These are phyloP conservation scores for Procavia capensis DNA, from an alignment of 2,113 vertebrate genomes.

Conservation along the genomic window DNA sequence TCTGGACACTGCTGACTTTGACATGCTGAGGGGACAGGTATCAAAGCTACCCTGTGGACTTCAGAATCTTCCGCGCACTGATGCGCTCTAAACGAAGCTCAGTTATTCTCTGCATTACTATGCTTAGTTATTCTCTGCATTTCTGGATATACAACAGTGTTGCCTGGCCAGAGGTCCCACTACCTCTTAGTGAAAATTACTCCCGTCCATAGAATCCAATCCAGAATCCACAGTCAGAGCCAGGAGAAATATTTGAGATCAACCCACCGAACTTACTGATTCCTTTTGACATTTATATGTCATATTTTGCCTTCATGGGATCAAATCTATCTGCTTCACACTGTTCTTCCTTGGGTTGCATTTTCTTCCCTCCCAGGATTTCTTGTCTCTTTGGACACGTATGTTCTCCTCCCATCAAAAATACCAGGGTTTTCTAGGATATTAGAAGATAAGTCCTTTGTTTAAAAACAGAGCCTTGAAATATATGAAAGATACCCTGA, in stretches of 20 bases:
- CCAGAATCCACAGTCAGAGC: background rate
- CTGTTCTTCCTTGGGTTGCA: background rate
- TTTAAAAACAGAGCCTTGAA: slow-evolving; percentile 19
- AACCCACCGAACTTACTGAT: background rate
- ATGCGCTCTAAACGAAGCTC: background rate
- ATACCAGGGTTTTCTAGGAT: background rate
- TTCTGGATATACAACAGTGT: background rate
- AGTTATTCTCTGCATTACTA: background rate
- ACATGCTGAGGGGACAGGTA: background rate
- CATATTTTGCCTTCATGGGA: background rate
- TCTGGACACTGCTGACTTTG: background rate
- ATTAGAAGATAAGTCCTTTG: background rate
- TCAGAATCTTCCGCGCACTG: background rate
- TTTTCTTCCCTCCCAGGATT: background rate
- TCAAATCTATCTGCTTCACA: background rate
- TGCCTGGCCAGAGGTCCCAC: background rate
- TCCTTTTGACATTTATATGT: background rate
- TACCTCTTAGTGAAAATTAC: background rate
- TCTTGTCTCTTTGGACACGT: background rate
- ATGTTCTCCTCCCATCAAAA: background rate
- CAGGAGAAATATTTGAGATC: background rate
- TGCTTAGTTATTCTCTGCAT: background rate
- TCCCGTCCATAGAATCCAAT: background rate
- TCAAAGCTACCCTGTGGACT: background rate
- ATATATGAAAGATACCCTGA: background rate